Conservation (phyloP, 2,113 vertebrate genomes). For the Syrmaticus mikado region DNA sequence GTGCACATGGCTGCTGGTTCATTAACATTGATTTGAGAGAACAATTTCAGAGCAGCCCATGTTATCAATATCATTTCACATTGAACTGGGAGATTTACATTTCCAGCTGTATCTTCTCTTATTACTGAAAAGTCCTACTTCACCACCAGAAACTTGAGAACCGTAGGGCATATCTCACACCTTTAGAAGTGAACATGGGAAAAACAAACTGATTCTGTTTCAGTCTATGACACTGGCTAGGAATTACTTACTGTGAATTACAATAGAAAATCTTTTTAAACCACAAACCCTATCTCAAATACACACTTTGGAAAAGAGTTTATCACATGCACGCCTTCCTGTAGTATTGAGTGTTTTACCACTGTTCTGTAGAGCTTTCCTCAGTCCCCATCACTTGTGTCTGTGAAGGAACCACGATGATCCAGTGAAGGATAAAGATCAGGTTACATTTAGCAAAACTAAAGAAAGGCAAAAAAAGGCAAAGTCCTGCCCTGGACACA, state of each 20-base stretch:
- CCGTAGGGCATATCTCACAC: background rate
- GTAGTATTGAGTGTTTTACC: background rate
- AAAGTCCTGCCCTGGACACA: too few species aligned
- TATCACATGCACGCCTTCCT: background rate
- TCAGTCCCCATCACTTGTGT: background rate
- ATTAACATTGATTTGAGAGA: background rate
- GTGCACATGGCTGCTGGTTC: background rate
- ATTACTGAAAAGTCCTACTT: background rate
- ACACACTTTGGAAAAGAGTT: background rate
- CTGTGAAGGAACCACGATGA: background rate
- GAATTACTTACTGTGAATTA: background rate
- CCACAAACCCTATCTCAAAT: background rate
- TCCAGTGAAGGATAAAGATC: background rate
- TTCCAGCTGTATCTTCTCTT: background rate
- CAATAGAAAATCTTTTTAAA: background rate
- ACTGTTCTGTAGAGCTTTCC: background rate
- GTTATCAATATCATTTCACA: background rate
- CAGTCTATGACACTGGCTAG: background rate
- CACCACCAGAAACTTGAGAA: background rate
- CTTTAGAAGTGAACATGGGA: background rate
- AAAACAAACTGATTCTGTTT: conserved; percentile 3
- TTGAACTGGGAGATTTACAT: background rate
- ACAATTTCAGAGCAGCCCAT: background rate
- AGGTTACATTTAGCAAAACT: background rate
- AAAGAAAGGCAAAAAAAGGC: background rate